phyloP scores from a whole-genome alignment of 1,140 invertebrate genomes.

The Brachionus rotundiformis region DNA sequence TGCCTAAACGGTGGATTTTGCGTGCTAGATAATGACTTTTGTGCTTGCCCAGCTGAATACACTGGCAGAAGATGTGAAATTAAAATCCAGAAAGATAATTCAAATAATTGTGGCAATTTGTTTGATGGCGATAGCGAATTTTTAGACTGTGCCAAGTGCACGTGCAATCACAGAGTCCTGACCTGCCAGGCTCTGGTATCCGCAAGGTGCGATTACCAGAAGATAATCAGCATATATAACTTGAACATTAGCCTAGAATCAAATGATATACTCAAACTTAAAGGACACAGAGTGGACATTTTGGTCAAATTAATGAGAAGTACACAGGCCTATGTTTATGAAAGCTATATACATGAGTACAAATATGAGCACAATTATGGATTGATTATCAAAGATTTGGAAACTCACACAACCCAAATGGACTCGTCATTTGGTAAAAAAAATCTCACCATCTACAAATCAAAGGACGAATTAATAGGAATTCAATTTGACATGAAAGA shows the following conservation, averaged over 20 bases:
- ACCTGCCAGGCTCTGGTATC: constrained; percentile 10
- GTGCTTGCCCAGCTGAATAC: constrained; percentile 17
- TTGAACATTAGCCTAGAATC: not conserved
- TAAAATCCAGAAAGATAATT: constrained; percentile 3
- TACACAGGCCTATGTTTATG: not conserved
- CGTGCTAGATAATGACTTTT: constrained; percentile 51
- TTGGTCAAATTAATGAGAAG: not conserved
- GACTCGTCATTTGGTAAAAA: not conserved
- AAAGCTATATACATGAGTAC: constrained; percentile 30
- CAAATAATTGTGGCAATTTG: constrained; percentile 25
- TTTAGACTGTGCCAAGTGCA: constrained; percentile 49
- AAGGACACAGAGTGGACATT: not conserved
- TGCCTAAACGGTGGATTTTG: constrained; percentile 46
- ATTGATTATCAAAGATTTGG: not conserved
- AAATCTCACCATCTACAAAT: not conserved
- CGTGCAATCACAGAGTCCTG: constrained; percentile 1
- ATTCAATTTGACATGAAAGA: not conserved
- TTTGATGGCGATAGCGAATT: constrained; percentile 48
- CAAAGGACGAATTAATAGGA: not conserved
- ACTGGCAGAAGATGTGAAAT: constrained; percentile 34
- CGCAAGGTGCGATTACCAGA: constrained; percentile 11
- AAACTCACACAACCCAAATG: not conserved
- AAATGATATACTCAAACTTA: not conserved
- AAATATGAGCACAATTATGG: constrained; percentile 26
- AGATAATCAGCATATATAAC: constrained; percentile 10